Evolutionary conservation across 2,113 vertebrate genomes (phyloP), one percentile per base, ranked within the genome.

Genomic region (Sander vitreus): DNA sequence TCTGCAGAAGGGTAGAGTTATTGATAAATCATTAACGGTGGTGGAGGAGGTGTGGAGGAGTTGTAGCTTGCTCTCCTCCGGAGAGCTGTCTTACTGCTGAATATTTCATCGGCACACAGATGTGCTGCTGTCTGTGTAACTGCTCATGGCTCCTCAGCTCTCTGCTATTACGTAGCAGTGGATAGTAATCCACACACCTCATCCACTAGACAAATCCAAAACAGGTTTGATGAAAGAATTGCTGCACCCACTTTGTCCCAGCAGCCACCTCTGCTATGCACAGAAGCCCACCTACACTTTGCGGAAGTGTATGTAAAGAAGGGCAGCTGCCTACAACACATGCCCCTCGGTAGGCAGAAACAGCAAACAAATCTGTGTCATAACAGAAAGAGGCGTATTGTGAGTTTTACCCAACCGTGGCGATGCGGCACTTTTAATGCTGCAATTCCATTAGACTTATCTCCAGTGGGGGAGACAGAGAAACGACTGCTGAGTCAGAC

Each of bases 31-130:
- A 95, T 95, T 94, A 96, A 96, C 93, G 78, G 82, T 84, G 89
- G 91, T 90, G 84, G 92, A 93, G 93, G 93, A 94, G 92, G 93
- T 94, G 93, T 92, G 85, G 92, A 91, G 92, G 85, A 90, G 89
- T 88, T 84, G 91, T 92, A 93, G 92, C 89, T 83, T 59, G 83
- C 90, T 83, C 90, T 93, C 88, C 94, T 94, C 89, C 80, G 58
- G 93, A 93, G 93, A 93, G 92, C 93, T 85, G 91, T 93, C 92
- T 91, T 81, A 23, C 93, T 95, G 87, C 91, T 96, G 90, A 96
- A 96, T 96, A 96, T 96, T 96, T 96, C 90, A 96, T 95, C 13
- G 88, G 86, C 93, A 80, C 95, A 94, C 95, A 96, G 95, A 95
- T 96, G 95, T 94, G 95, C 93, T 93, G 93, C 93, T 94, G 94